Percentiles rank a stretch among this genome's conserved stretches.
Evolutionary conservation across 2,797 vertebrate species (phyloP).

Genomic region (Astyanax mexicanus): DNA sequence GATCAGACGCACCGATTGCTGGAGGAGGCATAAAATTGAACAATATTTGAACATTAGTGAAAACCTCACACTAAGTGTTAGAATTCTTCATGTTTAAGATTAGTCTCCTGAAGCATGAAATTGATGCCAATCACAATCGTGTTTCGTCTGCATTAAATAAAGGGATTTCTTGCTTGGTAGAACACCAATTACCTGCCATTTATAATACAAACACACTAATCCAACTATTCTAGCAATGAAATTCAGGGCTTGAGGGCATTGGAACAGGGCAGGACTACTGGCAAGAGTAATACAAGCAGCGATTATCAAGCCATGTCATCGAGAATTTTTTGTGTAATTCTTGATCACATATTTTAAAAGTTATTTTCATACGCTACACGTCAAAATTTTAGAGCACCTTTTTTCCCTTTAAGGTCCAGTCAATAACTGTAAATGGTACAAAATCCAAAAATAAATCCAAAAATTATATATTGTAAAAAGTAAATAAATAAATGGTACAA

Average conservation of each 20-base stretch:
- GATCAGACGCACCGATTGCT: constrained; percentile 99
- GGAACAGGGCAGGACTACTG: not conserved
- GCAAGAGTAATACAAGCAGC: not conserved
- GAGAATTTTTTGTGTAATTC: too few species aligned
- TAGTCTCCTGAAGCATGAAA: constrained; percentile 8
- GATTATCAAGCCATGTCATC: not conserved
- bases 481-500: too few species aligned
- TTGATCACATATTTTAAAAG: too few species aligned
- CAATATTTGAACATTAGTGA: too few species aligned
- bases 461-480: too few species aligned
- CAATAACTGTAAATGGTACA: too few species aligned
- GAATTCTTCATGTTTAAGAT: not conserved
- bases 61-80: too few species aligned
- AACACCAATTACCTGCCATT: not conserved
- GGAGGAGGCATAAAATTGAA: constrained; percentile 48
- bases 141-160: not conserved
- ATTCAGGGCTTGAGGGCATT: not conserved
- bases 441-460: too few species aligned
- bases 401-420: too few species aligned
- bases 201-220: not conserved
- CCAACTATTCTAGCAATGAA: not conserved
- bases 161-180: not conserved
- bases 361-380: too few species aligned
- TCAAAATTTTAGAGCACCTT: too few species aligned
- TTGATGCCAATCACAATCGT: not conserved